Evolutionary conservation across 2,113 vertebrate genomes (phyloP).

Genomic region (Dicerorhinus sumatrensis): DNA sequence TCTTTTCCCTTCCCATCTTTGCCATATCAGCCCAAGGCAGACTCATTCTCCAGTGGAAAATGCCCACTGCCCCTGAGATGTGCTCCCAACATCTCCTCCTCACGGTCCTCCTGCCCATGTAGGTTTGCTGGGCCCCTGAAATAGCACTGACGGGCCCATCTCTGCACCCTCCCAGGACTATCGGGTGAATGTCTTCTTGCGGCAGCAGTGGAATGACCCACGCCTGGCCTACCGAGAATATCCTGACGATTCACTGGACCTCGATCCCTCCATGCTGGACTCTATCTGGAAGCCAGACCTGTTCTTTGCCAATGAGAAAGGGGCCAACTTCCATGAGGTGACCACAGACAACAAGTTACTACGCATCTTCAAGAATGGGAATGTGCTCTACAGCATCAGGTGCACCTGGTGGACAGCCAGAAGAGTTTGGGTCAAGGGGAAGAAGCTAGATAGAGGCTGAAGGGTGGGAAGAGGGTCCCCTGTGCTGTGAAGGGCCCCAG

Average conservation of each 20-base stretch:
- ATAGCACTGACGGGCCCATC: neutral
- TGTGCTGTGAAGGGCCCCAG: neutral
- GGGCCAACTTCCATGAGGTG: slow-evolving; percentile 96
- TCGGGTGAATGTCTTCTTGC: slow-evolving; percentile 94
- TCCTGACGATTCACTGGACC: slow-evolving; percentile 94
- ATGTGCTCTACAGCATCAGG: slow-evolving; percentile 97
- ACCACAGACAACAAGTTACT: slow-evolving; percentile 97
- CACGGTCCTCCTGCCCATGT: neutral
- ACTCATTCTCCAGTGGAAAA: slow-evolving; percentile 31
- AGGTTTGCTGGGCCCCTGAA: neutral
- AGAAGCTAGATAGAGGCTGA: neutral
- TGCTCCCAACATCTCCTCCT: neutral
- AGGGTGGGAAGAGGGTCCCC: neutral
- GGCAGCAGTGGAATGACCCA: slow-evolving; percentile 97
- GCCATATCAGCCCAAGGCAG: neutral
- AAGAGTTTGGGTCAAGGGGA: neutral
- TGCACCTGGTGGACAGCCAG: slow-evolving; percentile 61
- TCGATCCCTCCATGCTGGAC: slow-evolving; percentile 96
- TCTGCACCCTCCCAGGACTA: slow-evolving; percentile 90
- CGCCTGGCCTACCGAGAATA: slow-evolving; percentile 95
- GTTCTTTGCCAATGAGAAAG: slow-evolving; percentile 97
- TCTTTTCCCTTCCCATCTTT: slow-evolving; percentile 35
- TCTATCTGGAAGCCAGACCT: slow-evolving; percentile 98
- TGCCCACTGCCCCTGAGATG: neutral
- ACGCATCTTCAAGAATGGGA: slow-evolving; percentile 96